These are phyloP conservation scores for Agrotis ipsilon DNA, from an alignment of 2,888 invertebrate species.

Conservation along the genomic window DNA sequence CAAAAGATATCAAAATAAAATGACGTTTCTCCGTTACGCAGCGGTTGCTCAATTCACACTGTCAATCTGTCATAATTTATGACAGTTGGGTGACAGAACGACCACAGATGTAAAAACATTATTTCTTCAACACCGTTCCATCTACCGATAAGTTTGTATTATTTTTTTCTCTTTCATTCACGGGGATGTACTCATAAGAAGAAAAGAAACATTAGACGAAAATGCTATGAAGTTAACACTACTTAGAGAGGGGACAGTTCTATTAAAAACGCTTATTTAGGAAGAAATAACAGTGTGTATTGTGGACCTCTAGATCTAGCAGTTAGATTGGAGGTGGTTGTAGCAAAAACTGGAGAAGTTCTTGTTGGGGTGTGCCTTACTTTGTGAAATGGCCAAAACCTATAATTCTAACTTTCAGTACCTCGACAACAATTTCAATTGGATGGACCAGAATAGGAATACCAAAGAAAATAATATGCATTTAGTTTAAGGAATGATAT, in stretches of 20 bases:
- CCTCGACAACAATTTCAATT: too few relatives aligned
- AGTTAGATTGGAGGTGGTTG: too few relatives aligned
- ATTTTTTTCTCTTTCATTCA: constrained; percentile 34
- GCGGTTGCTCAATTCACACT: constrained; percentile 17
- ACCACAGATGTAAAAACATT: constrained; percentile 9
- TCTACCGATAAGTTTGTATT: background rate
- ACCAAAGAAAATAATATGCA: too few relatives aligned
- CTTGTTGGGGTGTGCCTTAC: too few relatives aligned
- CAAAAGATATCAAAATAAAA: constrained; percentile 57
- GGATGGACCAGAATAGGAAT: too few relatives aligned
- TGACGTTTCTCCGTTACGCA: constrained; percentile 56
- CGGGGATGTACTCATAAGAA: fast-evolving
- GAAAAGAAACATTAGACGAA: constrained; percentile 20
- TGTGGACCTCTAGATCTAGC: too few relatives aligned
- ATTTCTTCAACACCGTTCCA: constrained; percentile 6
- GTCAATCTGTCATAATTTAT: background rate
- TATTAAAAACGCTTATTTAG: background rate
- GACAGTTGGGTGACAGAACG: constrained; percentile 29
- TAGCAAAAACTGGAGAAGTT: too few relatives aligned
- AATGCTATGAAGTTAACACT: constrained; percentile 20
- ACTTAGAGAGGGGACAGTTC: constrained; percentile 16
- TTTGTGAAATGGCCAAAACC: too few relatives aligned
- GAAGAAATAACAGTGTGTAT: background rate
- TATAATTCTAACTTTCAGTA: too few relatives aligned
- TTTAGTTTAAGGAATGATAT: too few relatives aligned